Percentiles rank a stretch among this genome's conserved stretches.
Conservation (phyloP, 2,888 invertebrate species). For the Alviniconcha strummeri region DNA sequence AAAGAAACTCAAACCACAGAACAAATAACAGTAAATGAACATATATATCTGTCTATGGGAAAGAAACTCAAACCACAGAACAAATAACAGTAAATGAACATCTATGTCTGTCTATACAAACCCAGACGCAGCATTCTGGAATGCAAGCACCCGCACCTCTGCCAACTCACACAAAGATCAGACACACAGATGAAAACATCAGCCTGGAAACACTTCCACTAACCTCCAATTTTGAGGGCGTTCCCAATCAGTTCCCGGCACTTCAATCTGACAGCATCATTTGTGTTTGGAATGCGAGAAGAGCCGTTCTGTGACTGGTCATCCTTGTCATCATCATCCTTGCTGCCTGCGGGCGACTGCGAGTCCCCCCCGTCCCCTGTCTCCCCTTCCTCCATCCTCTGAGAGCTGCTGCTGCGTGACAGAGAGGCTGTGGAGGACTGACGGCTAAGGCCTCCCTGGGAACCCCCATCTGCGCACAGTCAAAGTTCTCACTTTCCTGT, state of each 20-base stretch:
- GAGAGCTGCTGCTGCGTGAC: slow-evolving; percentile 32
- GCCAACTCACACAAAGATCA: no score
- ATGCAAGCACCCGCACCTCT: no score
- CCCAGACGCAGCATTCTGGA: no score
- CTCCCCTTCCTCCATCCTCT: slow-evolving; percentile 39
- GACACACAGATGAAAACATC: no score
- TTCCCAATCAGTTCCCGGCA: slow-evolving; percentile 91
- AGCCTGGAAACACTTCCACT: slow-evolving; percentile 24
- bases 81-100: no score
- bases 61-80: no score
- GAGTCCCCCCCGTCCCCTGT: slow-evolving; percentile 39
- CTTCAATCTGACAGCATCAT: slow-evolving; percentile 90
- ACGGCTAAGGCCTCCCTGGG: slow-evolving; percentile 20
- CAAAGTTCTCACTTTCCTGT: no score
- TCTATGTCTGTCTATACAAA: no score
- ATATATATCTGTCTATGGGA: no score
- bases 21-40: no score
- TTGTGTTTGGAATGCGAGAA: slow-evolving; percentile 77
- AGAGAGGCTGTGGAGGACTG: slow-evolving; percentile 28
- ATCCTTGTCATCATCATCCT: slow-evolving; percentile 37
- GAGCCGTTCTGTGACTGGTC: slow-evolving; percentile 32
- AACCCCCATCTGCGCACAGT: slow-evolving; percentile 16
- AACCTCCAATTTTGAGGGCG: slow-evolving; percentile 85
- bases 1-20: no score
- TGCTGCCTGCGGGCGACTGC: slow-evolving; percentile 35